Conservation (phyloP, 2,888 invertebrate genomes). For the Stramonita haemastoma region DNA sequence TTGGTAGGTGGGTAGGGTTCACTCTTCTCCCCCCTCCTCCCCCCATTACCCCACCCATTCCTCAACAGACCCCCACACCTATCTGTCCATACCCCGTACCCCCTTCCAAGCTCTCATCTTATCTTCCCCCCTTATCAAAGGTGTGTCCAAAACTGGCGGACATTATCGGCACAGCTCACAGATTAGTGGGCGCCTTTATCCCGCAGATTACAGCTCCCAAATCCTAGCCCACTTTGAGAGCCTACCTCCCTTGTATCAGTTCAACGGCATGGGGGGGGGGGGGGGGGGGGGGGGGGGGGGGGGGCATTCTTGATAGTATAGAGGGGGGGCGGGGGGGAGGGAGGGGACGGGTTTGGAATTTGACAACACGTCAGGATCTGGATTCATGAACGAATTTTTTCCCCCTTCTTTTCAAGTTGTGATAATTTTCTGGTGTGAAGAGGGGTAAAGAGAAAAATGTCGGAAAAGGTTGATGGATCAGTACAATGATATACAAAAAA, state of each 20-base stretch:
- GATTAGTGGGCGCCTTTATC: slow-evolving; percentile 37
- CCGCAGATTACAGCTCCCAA: slow-evolving; percentile 28
- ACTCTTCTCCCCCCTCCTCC: background rate
- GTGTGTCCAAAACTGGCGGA: slow-evolving; percentile 30
- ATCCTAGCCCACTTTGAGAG: slow-evolving; percentile 24
- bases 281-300: background rate
- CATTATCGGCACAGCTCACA: slow-evolving; percentile 21
- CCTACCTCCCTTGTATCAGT: background rate
- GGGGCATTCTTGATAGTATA: no score
- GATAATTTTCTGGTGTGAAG: no score
- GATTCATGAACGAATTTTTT: no score
- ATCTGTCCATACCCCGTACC: no score
- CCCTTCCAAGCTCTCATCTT: slow-evolving; percentile 7
- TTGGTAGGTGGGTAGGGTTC: no score
- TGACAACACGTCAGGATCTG: background rate
- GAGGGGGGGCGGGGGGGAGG: background rate
- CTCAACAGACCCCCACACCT: slow-evolving; percentile 7
- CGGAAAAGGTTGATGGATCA: no score
- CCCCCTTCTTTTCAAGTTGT: no score
- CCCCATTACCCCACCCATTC: background rate
- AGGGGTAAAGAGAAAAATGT: no score
- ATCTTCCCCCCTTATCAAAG: slow-evolving; percentile 35
- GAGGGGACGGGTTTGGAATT: background rate
- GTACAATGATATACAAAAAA: no score
- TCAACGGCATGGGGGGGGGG: background rate